Evolutionary conservation across 53 echinoderm and acorn worm genomes (phyloP).

Genomic region (Temnopleurus reevesii): DNA sequence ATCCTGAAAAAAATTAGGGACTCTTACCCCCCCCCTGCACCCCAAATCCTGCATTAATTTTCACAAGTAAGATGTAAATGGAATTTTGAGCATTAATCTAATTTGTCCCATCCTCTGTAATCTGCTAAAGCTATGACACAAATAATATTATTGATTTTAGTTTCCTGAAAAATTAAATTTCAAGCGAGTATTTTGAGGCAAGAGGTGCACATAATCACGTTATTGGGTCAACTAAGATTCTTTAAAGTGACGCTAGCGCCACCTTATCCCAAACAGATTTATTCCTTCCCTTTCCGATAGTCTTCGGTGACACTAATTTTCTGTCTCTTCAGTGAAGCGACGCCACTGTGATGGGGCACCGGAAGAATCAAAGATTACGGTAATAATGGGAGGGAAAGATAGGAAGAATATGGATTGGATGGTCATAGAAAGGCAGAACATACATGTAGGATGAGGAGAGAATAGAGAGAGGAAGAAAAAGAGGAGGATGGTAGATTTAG

Average conservation of each 20-base stretch:
- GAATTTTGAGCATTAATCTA: no score
- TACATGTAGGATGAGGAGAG: no score
- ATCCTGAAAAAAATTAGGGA: no score
- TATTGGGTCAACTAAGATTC: neutral
- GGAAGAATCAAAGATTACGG: slow-evolving; percentile 9
- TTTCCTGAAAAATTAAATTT: neutral
- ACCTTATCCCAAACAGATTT: slow-evolving; percentile 6
- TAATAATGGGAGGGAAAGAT: neutral
- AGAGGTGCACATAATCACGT: neutral
- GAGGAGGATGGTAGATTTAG: neutral
- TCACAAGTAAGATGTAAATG: no score
- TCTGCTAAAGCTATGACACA: no score
- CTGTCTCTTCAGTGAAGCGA: neutral
- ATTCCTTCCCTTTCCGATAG: slow-evolving; percentile 12
- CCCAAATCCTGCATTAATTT: no score
- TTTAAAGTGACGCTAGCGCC: neutral
- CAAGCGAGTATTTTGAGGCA: neutral
- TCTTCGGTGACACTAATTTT: neutral
- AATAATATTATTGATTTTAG: neutral
- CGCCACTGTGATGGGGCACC: slow-evolving; percentile 19
- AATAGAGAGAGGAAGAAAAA: no score
- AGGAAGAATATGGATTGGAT: no score
- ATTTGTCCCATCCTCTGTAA: no score
- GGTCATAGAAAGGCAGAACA: no score
- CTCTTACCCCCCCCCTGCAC: no score